Percentiles rank a stretch among this genome's conserved stretches.
Evolutionary conservation across 2,113 vertebrate species (phyloP).

Genomic region (Zapornia atra): DNA sequence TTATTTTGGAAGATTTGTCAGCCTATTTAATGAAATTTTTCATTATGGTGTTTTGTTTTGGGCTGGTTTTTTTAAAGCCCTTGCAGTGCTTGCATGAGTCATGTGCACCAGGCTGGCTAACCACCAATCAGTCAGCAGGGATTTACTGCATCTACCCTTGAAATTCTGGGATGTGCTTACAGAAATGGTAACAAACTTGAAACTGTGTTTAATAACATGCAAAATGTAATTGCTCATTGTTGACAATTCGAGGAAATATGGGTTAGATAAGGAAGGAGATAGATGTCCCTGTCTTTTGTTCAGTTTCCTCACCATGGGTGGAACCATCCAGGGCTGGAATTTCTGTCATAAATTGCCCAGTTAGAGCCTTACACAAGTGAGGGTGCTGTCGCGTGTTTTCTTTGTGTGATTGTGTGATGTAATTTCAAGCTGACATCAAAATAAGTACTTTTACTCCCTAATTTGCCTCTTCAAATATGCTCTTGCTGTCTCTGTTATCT

Average conservation of each 20-base stretch:
- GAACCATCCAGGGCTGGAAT: constrained; percentile 49
- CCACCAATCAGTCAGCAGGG: not conserved
- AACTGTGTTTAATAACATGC: constrained; percentile 24
- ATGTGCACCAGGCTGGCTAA: not conserved
- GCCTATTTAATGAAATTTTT: not conserved
- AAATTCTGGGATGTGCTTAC: constrained; percentile 7
- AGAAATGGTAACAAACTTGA: not conserved
- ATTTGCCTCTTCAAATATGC: not conserved
- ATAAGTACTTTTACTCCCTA: not conserved
- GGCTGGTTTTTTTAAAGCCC: not conserved
- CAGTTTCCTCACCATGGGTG: constrained; percentile 54
- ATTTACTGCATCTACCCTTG: not conserved
- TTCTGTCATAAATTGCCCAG: constrained; percentile 6
- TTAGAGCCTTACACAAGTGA: not conserved
- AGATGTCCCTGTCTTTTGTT: constrained; percentile 59
- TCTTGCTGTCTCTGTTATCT: not conserved
- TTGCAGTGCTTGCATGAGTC: not conserved
- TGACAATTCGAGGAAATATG: constrained; percentile 54
- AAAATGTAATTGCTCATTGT: not conserved
- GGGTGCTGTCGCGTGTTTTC: not conserved
- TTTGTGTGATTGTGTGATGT: not conserved
- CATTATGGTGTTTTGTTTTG: not conserved
- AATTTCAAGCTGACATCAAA: constrained; percentile 4
- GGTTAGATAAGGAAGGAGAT: constrained; percentile 49
- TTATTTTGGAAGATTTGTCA: not conserved